phyloP scores from a whole-genome alignment of 1,140 invertebrate genomes.

The honey bee (Apis mellifera) region Amel_HAv3.1 CM009936.2:3018001-3018500 shows the following conservation, averaged over 20 bases:
- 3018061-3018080: not conserved
- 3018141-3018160: not conserved
- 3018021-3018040: not conserved
- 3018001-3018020: not conserved
- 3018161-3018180: not conserved
- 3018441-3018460: not conserved
- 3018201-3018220: not conserved
- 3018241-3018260: not conserved
- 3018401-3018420: not conserved
- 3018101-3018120: not conserved
- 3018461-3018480: not conserved
- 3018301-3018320: not conserved
- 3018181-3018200: not conserved
- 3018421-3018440: not conserved
- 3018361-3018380: not conserved
- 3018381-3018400: not conserved
- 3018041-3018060: not conserved
- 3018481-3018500: not conserved
- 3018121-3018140: not conserved
- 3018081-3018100: not conserved
- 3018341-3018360: not conserved
- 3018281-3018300: not conserved
- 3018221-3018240: too few relatives aligned
- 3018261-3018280: not conserved
- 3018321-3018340: not conserved